Evolutionary conservation across 92 coral and sea anemone species (phyloP).

Genomic region (Galaxea fascicularis): DNA sequence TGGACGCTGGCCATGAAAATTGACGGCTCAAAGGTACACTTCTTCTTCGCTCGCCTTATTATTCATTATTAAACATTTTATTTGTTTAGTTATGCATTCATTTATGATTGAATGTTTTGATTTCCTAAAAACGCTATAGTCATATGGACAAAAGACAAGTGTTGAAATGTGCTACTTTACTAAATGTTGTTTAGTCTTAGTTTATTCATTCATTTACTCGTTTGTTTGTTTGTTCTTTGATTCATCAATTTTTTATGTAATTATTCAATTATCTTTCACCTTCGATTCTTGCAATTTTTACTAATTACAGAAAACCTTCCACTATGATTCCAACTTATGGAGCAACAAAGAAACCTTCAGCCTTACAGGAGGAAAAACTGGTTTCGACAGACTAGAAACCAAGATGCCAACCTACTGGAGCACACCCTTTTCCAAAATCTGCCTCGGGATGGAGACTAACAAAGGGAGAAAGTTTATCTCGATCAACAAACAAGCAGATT

Average conservation of each 20-base stretch:
- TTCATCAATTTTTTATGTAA: not conserved
- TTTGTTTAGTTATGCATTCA: too few species aligned
- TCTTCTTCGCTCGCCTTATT: not conserved
- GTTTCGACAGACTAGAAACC: not conserved
- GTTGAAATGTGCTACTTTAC: too few species aligned
- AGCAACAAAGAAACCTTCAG: not conserved
- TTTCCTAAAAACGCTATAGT: too few species aligned
- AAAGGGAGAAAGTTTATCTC: not conserved
- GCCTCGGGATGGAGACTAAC: not conserved
- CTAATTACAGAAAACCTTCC: not conserved
- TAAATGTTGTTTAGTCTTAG: too few species aligned
- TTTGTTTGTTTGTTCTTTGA: too few species aligned
- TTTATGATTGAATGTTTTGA: too few species aligned
- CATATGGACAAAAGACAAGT: too few species aligned
- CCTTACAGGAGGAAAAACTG: not conserved
- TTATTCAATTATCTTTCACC: too few species aligned
- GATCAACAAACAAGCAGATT: not conserved
- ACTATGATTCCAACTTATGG: not conserved
- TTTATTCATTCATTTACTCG: too few species aligned
- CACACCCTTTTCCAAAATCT: not conserved
- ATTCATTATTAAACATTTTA: not conserved
- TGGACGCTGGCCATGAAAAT: not conserved
- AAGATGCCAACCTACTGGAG: not conserved
- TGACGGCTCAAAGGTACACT: not conserved
- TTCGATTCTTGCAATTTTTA: too few species aligned